A percentile compares a stretch with the other conserved stretches of the same genome.
These are phyloP conservation scores for Microtus richardsoni DNA, from an alignment of 2,113 vertebrate species.

Conservation along the genomic window DNA sequence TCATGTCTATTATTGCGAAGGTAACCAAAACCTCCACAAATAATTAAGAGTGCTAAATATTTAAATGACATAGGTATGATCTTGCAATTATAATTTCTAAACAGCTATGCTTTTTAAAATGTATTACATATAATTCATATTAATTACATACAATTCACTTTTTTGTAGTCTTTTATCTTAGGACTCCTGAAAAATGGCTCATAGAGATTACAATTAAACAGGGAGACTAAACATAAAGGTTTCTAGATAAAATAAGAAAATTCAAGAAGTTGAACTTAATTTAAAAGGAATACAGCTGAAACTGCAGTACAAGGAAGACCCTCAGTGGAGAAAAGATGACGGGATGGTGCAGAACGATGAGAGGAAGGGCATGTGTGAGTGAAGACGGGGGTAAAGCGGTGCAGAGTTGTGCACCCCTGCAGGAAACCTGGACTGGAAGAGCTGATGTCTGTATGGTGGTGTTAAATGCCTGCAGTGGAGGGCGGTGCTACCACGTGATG, in stretches of 20 bases:
- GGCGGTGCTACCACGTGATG: background rate
- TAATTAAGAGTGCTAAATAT: conserved; percentile 64
- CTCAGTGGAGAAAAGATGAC: background rate
- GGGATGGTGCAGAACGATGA: background rate
- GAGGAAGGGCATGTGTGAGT: background rate
- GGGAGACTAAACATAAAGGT: background rate
- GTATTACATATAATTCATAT: conserved; percentile 18
- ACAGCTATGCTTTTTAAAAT: conserved; percentile 54
- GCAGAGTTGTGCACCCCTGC: background rate
- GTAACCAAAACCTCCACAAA: conserved; percentile 62
- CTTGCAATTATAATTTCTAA: conserved; percentile 60
- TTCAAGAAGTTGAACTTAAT: background rate
- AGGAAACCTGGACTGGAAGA: background rate
- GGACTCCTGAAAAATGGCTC: background rate
- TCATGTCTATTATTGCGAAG: conserved; percentile 61
- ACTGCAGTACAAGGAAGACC: background rate
- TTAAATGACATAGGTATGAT: conserved; percentile 26
- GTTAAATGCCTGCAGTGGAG: background rate
- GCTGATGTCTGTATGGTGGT: background rate
- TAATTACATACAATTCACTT: background rate
- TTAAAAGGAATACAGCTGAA: background rate
- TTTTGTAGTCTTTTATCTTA: background rate
- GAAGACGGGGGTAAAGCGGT: background rate
- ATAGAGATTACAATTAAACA: background rate
- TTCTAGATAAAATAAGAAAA: background rate